These are phyloP conservation scores for Blera fallax DNA, from an alignment of 2,888 invertebrate genomes.

Conservation along the genomic window DNA sequence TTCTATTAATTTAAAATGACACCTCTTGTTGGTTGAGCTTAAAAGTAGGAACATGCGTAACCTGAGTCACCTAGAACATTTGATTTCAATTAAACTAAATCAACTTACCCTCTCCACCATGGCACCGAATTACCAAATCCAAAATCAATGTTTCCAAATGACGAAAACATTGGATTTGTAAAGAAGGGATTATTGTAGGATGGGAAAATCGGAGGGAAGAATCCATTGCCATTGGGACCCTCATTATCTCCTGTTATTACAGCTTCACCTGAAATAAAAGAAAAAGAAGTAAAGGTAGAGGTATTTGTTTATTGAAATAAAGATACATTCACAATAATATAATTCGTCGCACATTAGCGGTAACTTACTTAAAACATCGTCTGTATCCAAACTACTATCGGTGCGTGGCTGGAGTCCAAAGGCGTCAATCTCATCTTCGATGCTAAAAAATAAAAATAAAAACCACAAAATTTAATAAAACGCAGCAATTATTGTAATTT, in stretches of 20 bases:
- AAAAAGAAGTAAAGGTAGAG: not conserved
- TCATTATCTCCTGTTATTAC: slow-evolving; percentile 78
- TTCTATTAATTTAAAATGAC: too few species aligned
- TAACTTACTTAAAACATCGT: slow-evolving; percentile 35
- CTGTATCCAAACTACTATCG: slow-evolving; percentile 4
- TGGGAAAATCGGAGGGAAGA: slow-evolving; percentile 80
- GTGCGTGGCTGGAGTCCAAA: slow-evolving; percentile 27
- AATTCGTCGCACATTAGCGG: not conserved
- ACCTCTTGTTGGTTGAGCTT: too few species aligned
- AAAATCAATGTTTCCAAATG: slow-evolving; percentile 79
- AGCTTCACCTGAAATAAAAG: slow-evolving; percentile 76
- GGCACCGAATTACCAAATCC: slow-evolving; percentile 77
- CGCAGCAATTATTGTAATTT: not conserved
- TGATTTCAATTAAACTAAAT: not conserved
- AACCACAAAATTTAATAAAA: not conserved
- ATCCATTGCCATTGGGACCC: slow-evolving; percentile 75
- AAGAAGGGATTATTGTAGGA: slow-evolving; percentile 80
- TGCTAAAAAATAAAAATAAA: slow-evolving; percentile 28
- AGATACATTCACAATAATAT: too few species aligned
- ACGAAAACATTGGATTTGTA: slow-evolving; percentile 79
- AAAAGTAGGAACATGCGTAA: too few species aligned
- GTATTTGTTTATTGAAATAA: too few species aligned
- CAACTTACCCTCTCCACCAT: slow-evolving; percentile 81
- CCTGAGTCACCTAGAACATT: not conserved
- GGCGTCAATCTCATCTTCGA: slow-evolving; percentile 47